phyloP scores from a whole-genome alignment of 2,113 vertebrate genomes.

The Notiomystis cincta region DNA sequence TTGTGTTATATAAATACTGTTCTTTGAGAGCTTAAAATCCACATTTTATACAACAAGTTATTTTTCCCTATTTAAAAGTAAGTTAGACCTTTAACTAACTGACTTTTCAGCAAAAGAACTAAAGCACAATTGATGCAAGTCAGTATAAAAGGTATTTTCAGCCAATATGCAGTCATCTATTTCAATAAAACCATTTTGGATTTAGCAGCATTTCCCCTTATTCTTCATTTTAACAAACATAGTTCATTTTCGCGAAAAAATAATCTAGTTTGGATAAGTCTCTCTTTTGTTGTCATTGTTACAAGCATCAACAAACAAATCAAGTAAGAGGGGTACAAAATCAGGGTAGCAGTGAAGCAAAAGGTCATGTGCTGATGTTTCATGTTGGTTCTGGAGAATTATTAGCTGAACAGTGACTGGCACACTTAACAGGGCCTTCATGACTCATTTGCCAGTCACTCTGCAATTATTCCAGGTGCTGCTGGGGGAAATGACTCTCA shows the following conservation, averaged over 20 bases:
- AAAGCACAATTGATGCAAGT: neutral
- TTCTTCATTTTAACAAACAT: slow-evolving; percentile 12
- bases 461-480: slow-evolving; percentile 83
- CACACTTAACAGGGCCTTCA: slow-evolving; percentile 69
- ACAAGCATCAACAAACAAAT: slow-evolving; percentile 69
- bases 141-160: neutral
- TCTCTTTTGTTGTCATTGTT: slow-evolving; percentile 70
- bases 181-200: slow-evolving; percentile 37
- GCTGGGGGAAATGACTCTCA: slow-evolving; percentile 71
- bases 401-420: slow-evolving; percentile 71
- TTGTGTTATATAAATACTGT: neutral
- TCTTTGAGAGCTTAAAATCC: neutral
- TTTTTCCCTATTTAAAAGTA: neutral
- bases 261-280: slow-evolving; percentile 50
- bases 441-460: slow-evolving; percentile 72
- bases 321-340: slow-evolving; percentile 48
- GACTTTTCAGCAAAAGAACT: neutral
- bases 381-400: slow-evolving; percentile 60
- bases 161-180: neutral
- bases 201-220: slow-evolving; percentile 31
- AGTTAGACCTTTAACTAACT: neutral
- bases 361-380: slow-evolving; percentile 59
- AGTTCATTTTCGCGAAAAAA: slow-evolving; percentile 28
- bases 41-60: neutral
- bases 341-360: slow-evolving; percentile 66